phyloP scores from a whole-genome alignment of 2,797 vertebrate genomes.

The Phrynocephalus guinanensis region DNA sequence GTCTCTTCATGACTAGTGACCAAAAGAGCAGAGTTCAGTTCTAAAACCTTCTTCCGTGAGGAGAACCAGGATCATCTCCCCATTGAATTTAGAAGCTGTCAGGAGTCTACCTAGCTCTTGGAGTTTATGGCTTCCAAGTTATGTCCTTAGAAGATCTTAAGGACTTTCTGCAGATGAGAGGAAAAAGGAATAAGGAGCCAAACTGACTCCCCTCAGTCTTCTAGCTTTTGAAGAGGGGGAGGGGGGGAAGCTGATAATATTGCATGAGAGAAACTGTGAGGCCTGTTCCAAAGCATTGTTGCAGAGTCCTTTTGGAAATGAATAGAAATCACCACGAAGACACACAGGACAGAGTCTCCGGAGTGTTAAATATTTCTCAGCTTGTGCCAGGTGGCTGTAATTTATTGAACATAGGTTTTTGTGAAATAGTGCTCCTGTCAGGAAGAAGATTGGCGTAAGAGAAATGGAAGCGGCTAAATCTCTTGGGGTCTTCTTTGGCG shows the following conservation, averaged over 20 bases:
- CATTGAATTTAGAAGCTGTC: constrained; percentile 77
- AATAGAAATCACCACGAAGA: constrained; percentile 73
- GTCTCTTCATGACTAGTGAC: constrained; percentile 67
- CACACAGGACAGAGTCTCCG: constrained; percentile 49
- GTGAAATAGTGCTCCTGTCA: constrained; percentile 78
- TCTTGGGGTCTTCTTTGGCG: constrained; percentile 84
- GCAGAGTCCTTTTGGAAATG: constrained; percentile 63
- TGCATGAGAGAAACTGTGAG: constrained; percentile 43
- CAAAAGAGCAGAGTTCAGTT: constrained; percentile 59
- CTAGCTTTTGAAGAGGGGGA: not conserved
- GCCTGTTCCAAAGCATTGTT: constrained; percentile 63
- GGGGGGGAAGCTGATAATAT: constrained; percentile 28
- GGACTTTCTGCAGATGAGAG: constrained; percentile 64
- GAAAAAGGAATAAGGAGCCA: constrained; percentile 51
- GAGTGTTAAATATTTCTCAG: constrained; percentile 73
- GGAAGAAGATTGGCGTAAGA: constrained; percentile 80
- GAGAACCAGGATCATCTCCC: constrained; percentile 70
- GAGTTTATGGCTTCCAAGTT: constrained; percentile 70
- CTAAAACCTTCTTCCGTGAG: constrained; percentile 59
- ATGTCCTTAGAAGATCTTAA: constrained; percentile 64
- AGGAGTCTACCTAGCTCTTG: constrained; percentile 67
- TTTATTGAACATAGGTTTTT: constrained; percentile 80
- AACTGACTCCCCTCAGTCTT: constrained; percentile 48
- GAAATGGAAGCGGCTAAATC: constrained; percentile 81
- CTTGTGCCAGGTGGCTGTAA: constrained; percentile 72